Base-by-base conservation (phyloP, 2,888 invertebrate genomes). In the Zaprionus lineosus region DNA sequence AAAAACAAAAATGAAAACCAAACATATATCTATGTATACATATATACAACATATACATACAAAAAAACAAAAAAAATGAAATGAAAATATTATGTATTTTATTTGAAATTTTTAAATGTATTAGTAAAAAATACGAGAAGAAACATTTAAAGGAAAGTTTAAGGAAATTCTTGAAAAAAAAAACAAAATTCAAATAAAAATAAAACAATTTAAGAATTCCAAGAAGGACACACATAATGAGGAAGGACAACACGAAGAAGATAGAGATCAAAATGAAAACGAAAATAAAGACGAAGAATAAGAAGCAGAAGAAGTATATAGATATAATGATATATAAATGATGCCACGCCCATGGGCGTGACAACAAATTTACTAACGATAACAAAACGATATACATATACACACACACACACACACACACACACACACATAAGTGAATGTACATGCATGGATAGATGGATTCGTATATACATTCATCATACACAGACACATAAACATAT, bases 71-170 rank as follows among this genome's bases (percentile, higher is more conserved):
- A 64, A 53, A 43, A 64, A 62, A 62, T 37, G 12, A 36, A 12
- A 21, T 60, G n/a, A n/a, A 74, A 71, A 73, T 74, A 81, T 83
- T 77, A 77, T 76, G 83, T 85, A 86, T 86, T 79, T 83, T 79
- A 77, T 64, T 76, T 70, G 31, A 65, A 68, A 57, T 77, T 74
- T 81, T 79, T 72, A 72, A 75, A 79, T 74, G 70, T 62, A 78
- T 67, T 74, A 67, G 67, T 53, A 58, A 74, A 37, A 34, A 28
- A n/a, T n/a, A n/a, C n/a, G n/a, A n/a, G n/a, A n/a, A 24, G 9
- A 36, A 53, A 40, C 18, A 31, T 24, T 11, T 51, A 51, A 43
- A 16, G 16, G 36, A 50, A 65, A 56, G 51, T 66, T 65, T 51
- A 69, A 44, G 18, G 63, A 53, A 57, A 58, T 47, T 66, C 50